Evolutionary conservation across 2,797 vertebrate genomes (phyloP).

Genomic region (Otus scops): DNA sequence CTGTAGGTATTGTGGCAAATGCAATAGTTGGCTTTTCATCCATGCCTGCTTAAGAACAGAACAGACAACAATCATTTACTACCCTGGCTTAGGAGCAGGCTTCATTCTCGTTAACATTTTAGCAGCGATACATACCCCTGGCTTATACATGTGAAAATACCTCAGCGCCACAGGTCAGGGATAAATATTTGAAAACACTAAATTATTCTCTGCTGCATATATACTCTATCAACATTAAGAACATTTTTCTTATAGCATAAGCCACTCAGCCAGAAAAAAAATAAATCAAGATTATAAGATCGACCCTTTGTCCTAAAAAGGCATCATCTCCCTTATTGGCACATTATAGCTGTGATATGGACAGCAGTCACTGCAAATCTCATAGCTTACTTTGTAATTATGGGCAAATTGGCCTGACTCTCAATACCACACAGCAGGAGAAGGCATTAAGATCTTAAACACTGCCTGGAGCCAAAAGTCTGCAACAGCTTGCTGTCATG

Average conservation of each 20-base stretch:
- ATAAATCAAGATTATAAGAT: neutral
- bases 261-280: neutral
- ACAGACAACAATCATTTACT: neutral
- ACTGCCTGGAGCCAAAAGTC: neutral
- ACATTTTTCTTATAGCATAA: neutral
- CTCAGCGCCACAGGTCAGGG: neutral
- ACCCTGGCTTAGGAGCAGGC: neutral
- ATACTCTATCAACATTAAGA: neutral
- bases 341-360: neutral
- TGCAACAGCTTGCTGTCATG: slow-evolving; percentile 21
- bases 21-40: slow-evolving; percentile 79
- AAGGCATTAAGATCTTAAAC: slow-evolving; percentile 20
- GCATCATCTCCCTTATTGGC: neutral
- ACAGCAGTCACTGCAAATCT: neutral
- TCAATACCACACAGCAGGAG: slow-evolving; percentile 6
- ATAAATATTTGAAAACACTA: neutral
- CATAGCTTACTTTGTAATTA: slow-evolving; percentile 8
- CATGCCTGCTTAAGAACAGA: slow-evolving; percentile 31
- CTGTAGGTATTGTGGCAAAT: slow-evolving; percentile 80
- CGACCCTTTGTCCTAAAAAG: neutral
- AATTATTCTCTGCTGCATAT: neutral
- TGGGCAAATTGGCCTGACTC: neutral
- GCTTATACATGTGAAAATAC: neutral
- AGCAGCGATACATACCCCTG: neutral
- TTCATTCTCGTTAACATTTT: neutral